Base-by-base conservation (phyloP, 1,140 invertebrate genomes). In the Limonius californicus region DNA sequence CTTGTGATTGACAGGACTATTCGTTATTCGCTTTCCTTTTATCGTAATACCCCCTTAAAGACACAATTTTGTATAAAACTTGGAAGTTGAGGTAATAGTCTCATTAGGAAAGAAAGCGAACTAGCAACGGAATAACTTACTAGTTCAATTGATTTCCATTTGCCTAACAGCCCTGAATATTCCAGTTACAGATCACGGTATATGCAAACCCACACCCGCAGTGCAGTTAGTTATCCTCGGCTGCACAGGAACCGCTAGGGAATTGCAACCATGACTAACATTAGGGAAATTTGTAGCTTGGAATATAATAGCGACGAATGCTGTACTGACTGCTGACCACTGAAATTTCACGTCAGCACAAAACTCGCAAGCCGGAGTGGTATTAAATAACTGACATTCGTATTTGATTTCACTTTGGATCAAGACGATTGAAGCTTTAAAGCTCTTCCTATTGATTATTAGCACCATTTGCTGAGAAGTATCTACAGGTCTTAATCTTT, bases 1-100 rank as follows among this genome's bases (percentile, higher is more conserved):
- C 60, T 32, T 27, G n/a, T 62, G 54, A 62, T 62, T 56, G 60
- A 50, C 54, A 47, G 12, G 20, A 16, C 50, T 47, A 21, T 57
- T 62, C 54, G 53, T 56, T 62, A 55, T 62, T 62, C 57, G 20
- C 16, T 3, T 35, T 30, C 19, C 18, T 54, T 8, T 20, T 54
- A 23, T 15, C 16, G 12, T 45, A 54, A 6, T 18, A 23, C 8
- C 3, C n/a, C 50, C 16, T 54, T 20, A 23, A 23, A 54, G 14
- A 54, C 12, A 54, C 21, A 54, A 23, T 20, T 54, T 54, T 23
- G 7, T 27, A 19, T 20, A n/a, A 54, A 19, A 20, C 7, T 7
- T 4, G 19, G 23, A 27, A 27, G 23, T 27, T 9, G 23, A 27
- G 9, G 23, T 27, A 27, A 27, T 9, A 9, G 3, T 27, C 23